A percentile compares a stretch with the other conserved stretches of the same genome.
Evolutionary conservation across 2,113 vertebrate genomes (phyloP).

Genomic region (Chaetops frenatus): DNA sequence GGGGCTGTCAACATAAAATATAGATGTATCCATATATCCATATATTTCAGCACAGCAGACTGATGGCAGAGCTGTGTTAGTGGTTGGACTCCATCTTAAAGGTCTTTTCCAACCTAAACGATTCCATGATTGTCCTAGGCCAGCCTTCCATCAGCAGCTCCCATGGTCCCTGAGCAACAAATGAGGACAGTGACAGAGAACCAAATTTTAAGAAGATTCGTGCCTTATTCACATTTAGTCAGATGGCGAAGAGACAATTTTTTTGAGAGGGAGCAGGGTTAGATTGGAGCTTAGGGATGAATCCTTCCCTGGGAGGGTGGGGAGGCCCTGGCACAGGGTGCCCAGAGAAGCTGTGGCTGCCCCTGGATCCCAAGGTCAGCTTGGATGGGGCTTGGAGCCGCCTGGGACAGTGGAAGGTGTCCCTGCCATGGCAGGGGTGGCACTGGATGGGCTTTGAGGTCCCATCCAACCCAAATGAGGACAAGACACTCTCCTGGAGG

Average conservation of each 20-base stretch:
- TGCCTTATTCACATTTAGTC: neutral
- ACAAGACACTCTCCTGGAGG: fast-evolving
- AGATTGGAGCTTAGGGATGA: neutral
- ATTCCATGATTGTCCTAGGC: neutral
- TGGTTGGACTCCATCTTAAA: neutral
- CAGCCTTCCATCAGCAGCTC: neutral
- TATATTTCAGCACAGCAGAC: neutral
- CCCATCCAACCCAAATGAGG: neutral
- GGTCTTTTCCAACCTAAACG: neutral
- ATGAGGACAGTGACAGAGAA: neutral
- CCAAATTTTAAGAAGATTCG: neutral
- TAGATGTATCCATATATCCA: neutral
- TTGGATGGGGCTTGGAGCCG: neutral
- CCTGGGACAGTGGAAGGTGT: neutral
- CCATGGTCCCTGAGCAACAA: neutral
- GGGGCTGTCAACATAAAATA: neutral
- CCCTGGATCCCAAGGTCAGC: neutral
- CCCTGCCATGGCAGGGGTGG: neutral
- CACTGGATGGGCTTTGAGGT: fast-evolving
- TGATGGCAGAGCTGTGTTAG: neutral
- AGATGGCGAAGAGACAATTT: neutral
- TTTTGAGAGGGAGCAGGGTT: neutral
- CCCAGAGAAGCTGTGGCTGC: neutral
- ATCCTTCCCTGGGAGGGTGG: neutral
- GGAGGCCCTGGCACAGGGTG: neutral